These are phyloP conservation scores for Globodera rostochiensis DNA, from an alignment of 1,140 invertebrate genomes.

Conservation along the genomic window DNA sequence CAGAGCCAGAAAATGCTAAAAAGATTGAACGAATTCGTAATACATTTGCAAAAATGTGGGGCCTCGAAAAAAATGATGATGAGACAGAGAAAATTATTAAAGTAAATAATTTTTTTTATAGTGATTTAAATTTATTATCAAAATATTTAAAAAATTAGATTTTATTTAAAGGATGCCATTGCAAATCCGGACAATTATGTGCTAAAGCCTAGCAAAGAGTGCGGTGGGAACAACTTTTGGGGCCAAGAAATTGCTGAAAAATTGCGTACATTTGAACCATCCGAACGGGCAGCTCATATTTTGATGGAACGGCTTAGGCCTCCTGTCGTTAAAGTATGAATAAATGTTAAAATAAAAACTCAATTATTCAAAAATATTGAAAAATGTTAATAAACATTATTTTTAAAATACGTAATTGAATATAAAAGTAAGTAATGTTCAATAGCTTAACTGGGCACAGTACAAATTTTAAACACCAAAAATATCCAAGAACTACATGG, in stretches of 20 bases:
- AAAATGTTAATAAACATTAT: too few relatives aligned
- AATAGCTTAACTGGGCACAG: too few relatives aligned
- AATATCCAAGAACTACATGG: too few relatives aligned
- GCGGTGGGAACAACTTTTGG: conserved; percentile 82
- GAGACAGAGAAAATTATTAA: conserved; percentile 49
- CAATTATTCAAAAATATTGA: too few relatives aligned
- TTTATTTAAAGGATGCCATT: conserved; percentile 74
- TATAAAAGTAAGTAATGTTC: too few relatives aligned
- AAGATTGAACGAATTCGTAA: conserved; percentile 72
- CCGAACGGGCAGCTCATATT: conserved; percentile 83
- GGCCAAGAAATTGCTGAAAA: conserved; percentile 76
- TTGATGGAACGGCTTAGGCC: conserved; percentile 78
- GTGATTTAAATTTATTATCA: not conserved
- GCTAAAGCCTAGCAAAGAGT: conserved; percentile 92
- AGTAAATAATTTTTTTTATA: conserved; percentile 19
- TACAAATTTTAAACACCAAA: too few relatives aligned
- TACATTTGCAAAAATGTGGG: conserved; percentile 87
- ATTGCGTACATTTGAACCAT: conserved; percentile 72
- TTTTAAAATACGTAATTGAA: too few relatives aligned
- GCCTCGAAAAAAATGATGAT: conserved; percentile 72
- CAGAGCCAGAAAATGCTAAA: conserved; percentile 56
- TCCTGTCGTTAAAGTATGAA: conserved; percentile 52
- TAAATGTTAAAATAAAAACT: too few relatives aligned
- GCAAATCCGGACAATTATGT: conserved; percentile 82
- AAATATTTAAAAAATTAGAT: not conserved